These are phyloP conservation scores for Dascillus cervinus DNA, from an alignment of 2,888 invertebrate genomes.

Conservation along the genomic window DNA sequence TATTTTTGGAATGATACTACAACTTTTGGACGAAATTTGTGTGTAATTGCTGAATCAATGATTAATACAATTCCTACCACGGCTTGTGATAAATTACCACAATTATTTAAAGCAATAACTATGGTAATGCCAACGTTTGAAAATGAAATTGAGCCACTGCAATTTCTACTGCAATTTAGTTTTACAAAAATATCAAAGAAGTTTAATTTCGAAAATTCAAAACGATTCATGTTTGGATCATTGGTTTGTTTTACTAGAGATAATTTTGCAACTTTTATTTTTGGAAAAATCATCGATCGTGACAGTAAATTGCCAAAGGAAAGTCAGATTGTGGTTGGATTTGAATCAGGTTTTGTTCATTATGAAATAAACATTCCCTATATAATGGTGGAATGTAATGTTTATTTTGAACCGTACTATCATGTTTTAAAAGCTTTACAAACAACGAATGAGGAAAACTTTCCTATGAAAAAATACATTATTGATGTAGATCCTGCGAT, in stretches of 20 bases:
- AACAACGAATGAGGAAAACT: conserved; percentile 44
- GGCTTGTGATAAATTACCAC: conserved; percentile 27
- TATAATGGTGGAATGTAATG: conserved; percentile 67
- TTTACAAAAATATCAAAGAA: conserved; percentile 39
- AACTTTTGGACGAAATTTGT: conserved; percentile 23
- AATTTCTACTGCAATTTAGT: conserved; percentile 17
- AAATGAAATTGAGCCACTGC: no score
- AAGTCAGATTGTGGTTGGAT: conserved; percentile 37
- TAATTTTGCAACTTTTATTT: conserved; percentile 58
- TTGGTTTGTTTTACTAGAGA: conserved; percentile 64
- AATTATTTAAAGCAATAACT: conserved; percentile 23
- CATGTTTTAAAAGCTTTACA: conserved; percentile 64
- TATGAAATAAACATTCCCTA: conserved; percentile 32
- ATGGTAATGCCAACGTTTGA: conserved; percentile 22
- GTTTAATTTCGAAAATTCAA: conserved; percentile 45
- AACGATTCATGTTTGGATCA: conserved; percentile 63
- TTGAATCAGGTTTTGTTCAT: conserved; percentile 16
- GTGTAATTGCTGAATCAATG: conserved; percentile 32
- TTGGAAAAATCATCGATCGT: conserved; percentile 61
- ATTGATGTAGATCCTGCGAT: conserved; percentile 44
- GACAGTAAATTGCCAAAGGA: conserved; percentile 44
- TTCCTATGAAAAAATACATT: conserved; percentile 64
- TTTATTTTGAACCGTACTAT: conserved; percentile 76
- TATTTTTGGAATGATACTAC: conserved; percentile 22
- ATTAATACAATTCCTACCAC: conserved; percentile 30